phyloP scores from a whole-genome alignment of 35 echinoderm and acorn worm genomes.

The Ophioderma brevispina region DNA sequence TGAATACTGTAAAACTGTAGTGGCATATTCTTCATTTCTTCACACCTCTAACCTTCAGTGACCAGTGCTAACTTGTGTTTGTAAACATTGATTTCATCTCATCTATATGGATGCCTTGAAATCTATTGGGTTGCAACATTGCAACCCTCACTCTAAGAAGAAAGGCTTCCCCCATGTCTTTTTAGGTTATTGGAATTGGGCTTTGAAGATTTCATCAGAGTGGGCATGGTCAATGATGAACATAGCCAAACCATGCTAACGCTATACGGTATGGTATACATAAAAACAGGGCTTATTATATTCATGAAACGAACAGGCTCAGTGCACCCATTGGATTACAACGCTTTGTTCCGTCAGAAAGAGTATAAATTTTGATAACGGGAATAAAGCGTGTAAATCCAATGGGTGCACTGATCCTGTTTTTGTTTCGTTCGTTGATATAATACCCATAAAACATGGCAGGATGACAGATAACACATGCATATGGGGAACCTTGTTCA shows the following conservation, averaged over 20 bases:
- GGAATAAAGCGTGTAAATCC: background rate
- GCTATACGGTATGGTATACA: slow-evolving; percentile 71
- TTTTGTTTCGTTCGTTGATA: background rate
- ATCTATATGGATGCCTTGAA: too few species aligned
- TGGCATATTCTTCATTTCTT: too few species aligned
- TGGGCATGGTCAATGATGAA: slow-evolving; percentile 91
- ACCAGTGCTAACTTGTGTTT: too few species aligned
- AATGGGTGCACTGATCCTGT: too few species aligned
- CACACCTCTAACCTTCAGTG: too few species aligned
- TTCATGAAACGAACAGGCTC: background rate
- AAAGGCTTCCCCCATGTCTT: too few species aligned
- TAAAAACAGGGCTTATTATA: background rate
- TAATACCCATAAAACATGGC: background rate
- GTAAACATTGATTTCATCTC: too few species aligned
- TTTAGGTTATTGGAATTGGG: slow-evolving; percentile 83
- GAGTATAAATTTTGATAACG: background rate
- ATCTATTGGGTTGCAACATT: too few species aligned
- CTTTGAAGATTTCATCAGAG: slow-evolving; percentile 98
- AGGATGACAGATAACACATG: background rate
- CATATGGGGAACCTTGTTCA: background rate
- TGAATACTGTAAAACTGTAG: too few species aligned
- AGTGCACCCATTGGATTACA: too few species aligned
- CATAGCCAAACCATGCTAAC: slow-evolving; percentile 95
- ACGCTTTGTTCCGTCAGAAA: too few species aligned
- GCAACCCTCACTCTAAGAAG: too few species aligned